Evolutionary conservation across 2,113 vertebrate species (phyloP), one percentile per base, ranked within the genome.

Genomic region (Pogonocichla stellata): DNA sequence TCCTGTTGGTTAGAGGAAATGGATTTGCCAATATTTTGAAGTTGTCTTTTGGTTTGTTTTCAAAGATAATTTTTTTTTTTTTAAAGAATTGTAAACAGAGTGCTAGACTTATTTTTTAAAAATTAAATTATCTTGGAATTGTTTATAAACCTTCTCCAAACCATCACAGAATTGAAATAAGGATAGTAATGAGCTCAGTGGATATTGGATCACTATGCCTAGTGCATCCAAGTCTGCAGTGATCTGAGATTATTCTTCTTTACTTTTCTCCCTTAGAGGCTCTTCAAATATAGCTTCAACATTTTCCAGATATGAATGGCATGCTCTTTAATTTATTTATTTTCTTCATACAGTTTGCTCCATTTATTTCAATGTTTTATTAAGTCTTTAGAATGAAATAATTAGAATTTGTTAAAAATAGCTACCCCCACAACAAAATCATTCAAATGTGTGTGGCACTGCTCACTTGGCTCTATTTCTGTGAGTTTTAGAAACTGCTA

Each of bases 11-110:
- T 71, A 60, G 45, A 75, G 23, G 17, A 90, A 91, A 69, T 24
- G 5, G 2, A 23, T 82, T 84, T 93, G 43, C 48, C 78, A 94
- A 38, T 67, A 73, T 87, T 95, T 94, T 81, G 28, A 82, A 67
- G 70, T 79, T 87, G 93, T 62, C 43, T 91, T 95, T 77, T 64
- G 31, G 31, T n/a, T 93, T 95, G 62, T 81, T 91, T 90, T 82
- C 75, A 74, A 93, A 90, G 54, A 83, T 25, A 78, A 83, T 47
- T 43, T 43, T 47, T 45, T 45, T 47, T 61, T 25, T 69, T 29
- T 36, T 3, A 54, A 81, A 62, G 19, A 24, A 54, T 56, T 74
- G 42, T 87, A 90, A 95, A 86, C 82, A 58, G 19, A 88, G 19
- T 26, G 4, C 19, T 86, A 4, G 33, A 64, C 29, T 66, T 81